These are phyloP conservation scores for Psilopsiagon aurifrons DNA, from an alignment of 2,113 vertebrate genomes.

Conservation along the genomic window DNA sequence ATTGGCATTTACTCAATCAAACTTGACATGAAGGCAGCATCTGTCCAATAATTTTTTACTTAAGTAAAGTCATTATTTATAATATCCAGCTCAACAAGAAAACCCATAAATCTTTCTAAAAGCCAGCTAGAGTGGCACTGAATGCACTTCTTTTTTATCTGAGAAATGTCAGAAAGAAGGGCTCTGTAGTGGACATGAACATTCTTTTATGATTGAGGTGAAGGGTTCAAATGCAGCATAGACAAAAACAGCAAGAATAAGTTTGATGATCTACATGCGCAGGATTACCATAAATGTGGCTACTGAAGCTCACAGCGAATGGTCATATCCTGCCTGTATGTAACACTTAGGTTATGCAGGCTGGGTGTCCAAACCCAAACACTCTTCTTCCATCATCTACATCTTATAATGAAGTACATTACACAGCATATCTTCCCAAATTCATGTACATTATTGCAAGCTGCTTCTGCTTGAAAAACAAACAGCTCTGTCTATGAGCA, in stretches of 20 bases:
- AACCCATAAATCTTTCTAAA: background rate
- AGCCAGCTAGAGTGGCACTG: background rate
- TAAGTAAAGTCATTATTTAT: conserved; percentile 25
- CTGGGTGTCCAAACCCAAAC: background rate
- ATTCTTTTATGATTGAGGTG: background rate
- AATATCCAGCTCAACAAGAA: background rate
- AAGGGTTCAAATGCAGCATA: background rate
- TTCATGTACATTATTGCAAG: rapidly evolving
- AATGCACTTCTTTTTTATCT: background rate
- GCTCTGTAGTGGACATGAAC: background rate
- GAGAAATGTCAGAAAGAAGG: background rate
- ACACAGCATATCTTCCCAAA: background rate
- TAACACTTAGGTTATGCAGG: background rate
- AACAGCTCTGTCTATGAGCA: rapidly evolving
- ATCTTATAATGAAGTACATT: background rate
- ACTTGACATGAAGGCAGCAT: conserved; percentile 13
- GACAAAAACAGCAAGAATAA: background rate
- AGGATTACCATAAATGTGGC: background rate
- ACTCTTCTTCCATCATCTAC: background rate
- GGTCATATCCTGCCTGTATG: background rate
- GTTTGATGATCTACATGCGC: background rate
- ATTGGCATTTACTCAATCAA: conserved; percentile 26
- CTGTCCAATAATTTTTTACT: conserved; percentile 36
- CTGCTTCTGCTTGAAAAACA: background rate
- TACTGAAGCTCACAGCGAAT: background rate